Evolutionary conservation across 1,140 invertebrate genomes (phyloP).

Genomic region (Neuroterus valhalla): DNA sequence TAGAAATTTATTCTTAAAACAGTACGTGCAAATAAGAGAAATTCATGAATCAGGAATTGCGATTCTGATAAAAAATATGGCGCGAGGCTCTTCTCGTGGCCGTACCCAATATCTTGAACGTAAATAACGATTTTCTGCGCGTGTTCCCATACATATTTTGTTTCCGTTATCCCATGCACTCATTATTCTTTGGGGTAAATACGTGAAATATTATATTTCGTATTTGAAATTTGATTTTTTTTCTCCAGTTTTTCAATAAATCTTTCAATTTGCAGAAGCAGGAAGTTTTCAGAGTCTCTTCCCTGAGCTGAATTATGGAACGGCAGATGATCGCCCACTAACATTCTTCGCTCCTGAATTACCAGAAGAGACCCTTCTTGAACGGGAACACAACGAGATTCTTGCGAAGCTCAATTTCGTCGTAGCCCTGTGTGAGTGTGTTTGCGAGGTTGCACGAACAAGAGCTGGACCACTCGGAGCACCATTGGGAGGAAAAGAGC

Average conservation of each 20-base stretch:
- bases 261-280: constrained; percentile 70
- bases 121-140: too few species aligned
- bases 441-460: constrained; percentile 89
- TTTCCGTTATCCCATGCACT: too few species aligned
- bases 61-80: too few species aligned
- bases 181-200: too few species aligned
- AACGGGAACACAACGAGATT: constrained; percentile 95
- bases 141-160: too few species aligned
- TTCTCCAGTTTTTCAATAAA: not conserved
- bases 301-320: constrained; percentile 72
- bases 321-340: constrained; percentile 78
- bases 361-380: constrained; percentile 95
- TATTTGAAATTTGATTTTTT: not conserved
- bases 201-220: too few species aligned
- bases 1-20: too few species aligned
- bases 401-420: constrained; percentile 96
- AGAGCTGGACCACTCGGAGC: constrained; percentile 83
- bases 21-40: too few species aligned
- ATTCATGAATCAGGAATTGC: too few species aligned
- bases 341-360: constrained; percentile 93
- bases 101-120: too few species aligned
- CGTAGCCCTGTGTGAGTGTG: constrained; percentile 91
- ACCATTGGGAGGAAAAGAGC: constrained; percentile 63
- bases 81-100: too few species aligned
- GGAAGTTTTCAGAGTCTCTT: constrained; percentile 78